Base-by-base conservation (phyloP, 2,113 vertebrate species). In the Anguilla japonica region DNA sequence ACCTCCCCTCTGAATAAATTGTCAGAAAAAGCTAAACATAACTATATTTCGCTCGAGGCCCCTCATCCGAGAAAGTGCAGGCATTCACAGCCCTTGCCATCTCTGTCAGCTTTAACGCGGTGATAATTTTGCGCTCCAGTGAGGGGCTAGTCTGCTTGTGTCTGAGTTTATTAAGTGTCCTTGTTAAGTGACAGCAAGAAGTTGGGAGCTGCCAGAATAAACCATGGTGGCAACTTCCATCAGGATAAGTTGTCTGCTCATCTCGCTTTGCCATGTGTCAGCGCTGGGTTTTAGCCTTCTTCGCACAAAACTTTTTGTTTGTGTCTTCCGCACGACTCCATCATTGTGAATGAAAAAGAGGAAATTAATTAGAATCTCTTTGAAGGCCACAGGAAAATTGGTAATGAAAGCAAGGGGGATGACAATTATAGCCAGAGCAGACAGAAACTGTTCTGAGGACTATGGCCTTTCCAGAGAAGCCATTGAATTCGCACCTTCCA, bases 401-500 rank as follows among this genome's bases (percentile, higher is more conserved):
- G 41, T 6, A 6, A 81, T 22, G 80, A 81, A 81, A 81, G 2
- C 40, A 43, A 41, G 34, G 90, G 90, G 91, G 93, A 95, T 91
- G 91, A 91, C 82, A 90, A 95, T 82, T 90, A 94, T 95, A 81
- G 94, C 92, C 88, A 94, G 99, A 57, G 97, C 98, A 85, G 95
- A 93, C 88, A 98, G 95, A 88, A 71, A 43, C 94, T 99, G 85
- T 95, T 95, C 91, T 94, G 95, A 91, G 95, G 95, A 60, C 95
- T 98, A 16, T 96, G 99, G 95, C 95, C 97, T 82, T 99, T 99
- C 92, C 92, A 95, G 94, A 90, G 95, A 98, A 88, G 98, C 98
- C n/a, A 93, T 99, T 87, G 80, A 91, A 82, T 99, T 99, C 92
- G 98, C 97, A 41, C 91, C 99, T 84, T 89, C 93, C 93, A 96